A percentile compares a stretch with the other conserved stretches of the same genome.
Evolutionary conservation across 2,888 invertebrate species (phyloP).

Genomic region (Chirona hameri): DNA sequence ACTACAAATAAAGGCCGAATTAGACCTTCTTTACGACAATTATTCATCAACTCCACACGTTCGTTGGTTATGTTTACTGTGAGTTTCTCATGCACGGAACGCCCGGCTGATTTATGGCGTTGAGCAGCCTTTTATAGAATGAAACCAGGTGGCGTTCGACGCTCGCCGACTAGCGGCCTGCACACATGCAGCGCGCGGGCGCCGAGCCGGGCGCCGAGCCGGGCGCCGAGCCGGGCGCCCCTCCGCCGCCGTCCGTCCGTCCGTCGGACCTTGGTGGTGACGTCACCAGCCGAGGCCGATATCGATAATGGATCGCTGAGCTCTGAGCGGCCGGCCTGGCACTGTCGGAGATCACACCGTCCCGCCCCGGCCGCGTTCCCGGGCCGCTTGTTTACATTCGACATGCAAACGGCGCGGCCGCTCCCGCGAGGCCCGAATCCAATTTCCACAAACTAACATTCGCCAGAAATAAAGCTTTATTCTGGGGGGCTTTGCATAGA

Average conservation of each 20-base stretch:
- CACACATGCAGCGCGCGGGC: neutral
- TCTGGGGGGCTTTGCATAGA: slow-evolving; percentile 22
- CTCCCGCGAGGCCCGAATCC: slow-evolving; percentile 13
- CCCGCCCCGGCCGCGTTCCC: neutral
- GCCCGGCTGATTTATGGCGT: neutral
- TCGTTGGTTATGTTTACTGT: neutral
- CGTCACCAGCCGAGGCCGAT: neutral
- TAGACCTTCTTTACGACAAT: neutral
- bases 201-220: neutral
- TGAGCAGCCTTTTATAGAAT: neutral
- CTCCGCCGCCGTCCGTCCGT: neutral
- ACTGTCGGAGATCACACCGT: neutral
- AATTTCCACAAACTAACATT: slow-evolving; percentile 28
- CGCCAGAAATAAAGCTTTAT: slow-evolving; percentile 29
- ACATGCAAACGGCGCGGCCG: neutral
- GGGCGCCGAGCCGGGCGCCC: neutral
- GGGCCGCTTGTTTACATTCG: slow-evolving; percentile 10
- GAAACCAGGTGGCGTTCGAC: neutral
- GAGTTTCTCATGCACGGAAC: neutral
- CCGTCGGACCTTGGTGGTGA: neutral
- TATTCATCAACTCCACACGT: neutral
- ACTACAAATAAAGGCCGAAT: neutral
- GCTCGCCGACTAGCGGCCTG: neutral
- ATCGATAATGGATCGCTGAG: neutral
- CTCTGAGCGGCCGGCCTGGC: neutral